Base-by-base conservation (phyloP, 2,113 vertebrate genomes). In the Eurystomus gularis region DNA sequence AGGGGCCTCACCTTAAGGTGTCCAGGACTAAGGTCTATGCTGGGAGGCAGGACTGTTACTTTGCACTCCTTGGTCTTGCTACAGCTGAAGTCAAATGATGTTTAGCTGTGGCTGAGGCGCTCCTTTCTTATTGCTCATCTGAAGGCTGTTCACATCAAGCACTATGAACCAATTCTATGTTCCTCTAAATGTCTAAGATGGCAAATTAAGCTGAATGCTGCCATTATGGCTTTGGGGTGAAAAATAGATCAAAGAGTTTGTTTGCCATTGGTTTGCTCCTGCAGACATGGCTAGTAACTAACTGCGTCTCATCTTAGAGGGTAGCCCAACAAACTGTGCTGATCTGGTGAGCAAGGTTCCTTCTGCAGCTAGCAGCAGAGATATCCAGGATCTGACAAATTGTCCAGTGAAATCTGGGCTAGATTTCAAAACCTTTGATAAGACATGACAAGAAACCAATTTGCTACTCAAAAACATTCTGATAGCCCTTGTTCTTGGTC, bases 361-460 rank as follows among this genome's bases (percentile, higher is more conserved):
- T 91, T 85, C 62, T 72, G 65, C 69, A 94, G 37, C 75, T 79
- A 57, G 40, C n/a, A 91, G 85, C 71, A 1, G 0, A 86, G 79
- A 66, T 72, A 70, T 35, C 49, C 65, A 89, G 60, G 64, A 77
- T 75, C 46, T 93, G 92, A 86, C 76, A 96, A 96, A 91, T 11
- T 76, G 40, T 90, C 65, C 58, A 55, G 62, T 57, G 70, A 90
- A 95, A 90, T 88, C 72, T 86, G 82, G 85, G 85, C 93, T 81
- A 83, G 62, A 83, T 90, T 92, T 96, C 88, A 94, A 94, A 88
- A 62, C 17, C 17, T 26, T 88, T 83, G 76, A 73, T 83, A 83
- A 83, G 75, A 75, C 39, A 69, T 37, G 87, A 93, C 85, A 83
- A 17, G 42, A 88, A 94, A 96, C 37, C 58, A 86, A 69, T 62